phyloP scores from a whole-genome alignment of 2,888 invertebrate genomes.

The Ditula angustiorana region DNA sequence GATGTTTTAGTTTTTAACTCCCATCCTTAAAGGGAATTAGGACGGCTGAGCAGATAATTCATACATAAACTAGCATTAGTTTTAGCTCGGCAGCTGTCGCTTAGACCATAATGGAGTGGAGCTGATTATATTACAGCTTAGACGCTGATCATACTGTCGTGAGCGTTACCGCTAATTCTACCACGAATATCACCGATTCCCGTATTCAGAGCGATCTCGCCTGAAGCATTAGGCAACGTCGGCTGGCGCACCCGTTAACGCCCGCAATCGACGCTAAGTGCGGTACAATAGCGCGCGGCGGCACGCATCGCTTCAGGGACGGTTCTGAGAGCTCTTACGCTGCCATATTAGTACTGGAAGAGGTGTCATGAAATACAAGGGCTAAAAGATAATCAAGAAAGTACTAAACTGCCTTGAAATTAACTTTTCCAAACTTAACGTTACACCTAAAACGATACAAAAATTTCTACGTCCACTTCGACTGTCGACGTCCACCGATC shows the following conservation, averaged over 20 bases:
- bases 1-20: no score
- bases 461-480: no score
- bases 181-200: slow-evolving; percentile 14
- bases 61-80: no score
- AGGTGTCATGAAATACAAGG: not conserved
- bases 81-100: no score
- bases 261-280: slow-evolving; percentile 32
- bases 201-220: slow-evolving; percentile 17
- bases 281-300: slow-evolving; percentile 26
- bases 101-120: not conserved
- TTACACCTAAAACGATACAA: no score
- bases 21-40: no score
- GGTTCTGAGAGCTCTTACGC: slow-evolving; percentile 11
- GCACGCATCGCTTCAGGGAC: slow-evolving; percentile 25
- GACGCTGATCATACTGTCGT: slow-evolving; percentile 20
- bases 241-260: slow-evolving; percentile 6
- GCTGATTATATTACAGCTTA: slow-evolving; percentile 16
- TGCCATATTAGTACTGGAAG: slow-evolving; percentile 12
- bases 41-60: no score
- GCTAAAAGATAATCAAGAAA: no score
- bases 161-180: slow-evolving; percentile 21
- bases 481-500: no score
- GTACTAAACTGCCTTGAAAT: no score
- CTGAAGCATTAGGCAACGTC: slow-evolving; percentile 26
- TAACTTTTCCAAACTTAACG: no score